Percentiles rank a stretch among this genome's conserved stretches.
Conservation (phyloP, 2,797 vertebrate species). For the Pempheris klunzingeri region DNA sequence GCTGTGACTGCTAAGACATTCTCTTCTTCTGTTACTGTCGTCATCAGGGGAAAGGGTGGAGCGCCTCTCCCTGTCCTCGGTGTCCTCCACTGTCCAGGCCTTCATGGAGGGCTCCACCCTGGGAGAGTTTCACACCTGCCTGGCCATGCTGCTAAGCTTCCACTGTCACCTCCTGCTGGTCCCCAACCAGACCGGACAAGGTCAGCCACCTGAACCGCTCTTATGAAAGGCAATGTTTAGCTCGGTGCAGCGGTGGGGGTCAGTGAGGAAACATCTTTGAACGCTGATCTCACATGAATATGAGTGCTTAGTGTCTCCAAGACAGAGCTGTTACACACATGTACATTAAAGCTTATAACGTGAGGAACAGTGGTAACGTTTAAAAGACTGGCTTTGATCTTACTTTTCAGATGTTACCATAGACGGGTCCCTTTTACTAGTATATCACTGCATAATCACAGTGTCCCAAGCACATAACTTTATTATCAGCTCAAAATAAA, state of each 20-base stretch:
- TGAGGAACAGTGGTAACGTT: background rate
- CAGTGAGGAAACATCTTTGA: too few relatives aligned
- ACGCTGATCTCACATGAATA: too few relatives aligned
- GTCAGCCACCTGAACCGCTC: slow-evolving; percentile 72
- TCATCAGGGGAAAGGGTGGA: slow-evolving; percentile 70
- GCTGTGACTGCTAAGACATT: background rate
- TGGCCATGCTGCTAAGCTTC: slow-evolving; percentile 92
- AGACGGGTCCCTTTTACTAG: too few relatives aligned
- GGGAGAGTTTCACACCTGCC: slow-evolving; percentile 91
- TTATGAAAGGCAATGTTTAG: background rate
- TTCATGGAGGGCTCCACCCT: slow-evolving; percentile 95
- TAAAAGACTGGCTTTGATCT: background rate
- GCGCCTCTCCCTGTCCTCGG: slow-evolving; percentile 78
- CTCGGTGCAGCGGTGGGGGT: background rate
- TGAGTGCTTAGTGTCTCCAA: too few relatives aligned
- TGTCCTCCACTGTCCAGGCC: slow-evolving; percentile 91
- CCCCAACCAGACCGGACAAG: slow-evolving; percentile 86
- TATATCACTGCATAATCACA: background rate
- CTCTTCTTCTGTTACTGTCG: background rate
- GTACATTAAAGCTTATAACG: background rate
- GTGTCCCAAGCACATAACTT: background rate
- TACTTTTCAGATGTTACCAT: background rate
- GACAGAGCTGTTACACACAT: background rate
- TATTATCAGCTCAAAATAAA: background rate
- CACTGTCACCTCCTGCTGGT: slow-evolving; percentile 95